Conservation (phyloP, 2,888 invertebrate genomes). For the Meiosimyza platycephala region DNA sequence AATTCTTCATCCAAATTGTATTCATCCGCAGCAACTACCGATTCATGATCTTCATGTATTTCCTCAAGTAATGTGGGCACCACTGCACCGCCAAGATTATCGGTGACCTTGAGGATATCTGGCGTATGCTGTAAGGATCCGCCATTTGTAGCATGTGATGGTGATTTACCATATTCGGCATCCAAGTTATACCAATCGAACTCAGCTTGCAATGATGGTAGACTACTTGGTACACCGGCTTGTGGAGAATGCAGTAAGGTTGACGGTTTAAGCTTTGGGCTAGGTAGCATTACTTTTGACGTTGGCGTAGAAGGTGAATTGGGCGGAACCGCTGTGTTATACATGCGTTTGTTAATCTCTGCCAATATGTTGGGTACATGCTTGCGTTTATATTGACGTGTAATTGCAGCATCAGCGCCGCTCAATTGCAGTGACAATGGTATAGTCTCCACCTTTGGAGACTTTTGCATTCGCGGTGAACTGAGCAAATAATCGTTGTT, state of each 20-base stretch:
- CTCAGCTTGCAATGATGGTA: constrained; percentile 65
- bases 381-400: constrained; percentile 56
- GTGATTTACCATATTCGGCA: constrained; percentile 62
- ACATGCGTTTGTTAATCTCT: constrained; percentile 64
- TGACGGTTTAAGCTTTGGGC: constrained; percentile 26
- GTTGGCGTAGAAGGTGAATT: constrained; percentile 51
- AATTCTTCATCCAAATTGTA: constrained; percentile 67
- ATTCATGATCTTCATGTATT: constrained; percentile 58
- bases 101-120: constrained; percentile 51
- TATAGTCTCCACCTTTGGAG: constrained; percentile 35
- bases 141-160: constrained; percentile 30
- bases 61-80: constrained; percentile 51
- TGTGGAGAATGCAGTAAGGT: constrained; percentile 37
- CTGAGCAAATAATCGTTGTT: constrained; percentile 38
- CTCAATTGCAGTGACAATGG: constrained; percentile 48
- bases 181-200: constrained; percentile 68
- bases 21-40: constrained; percentile 56
- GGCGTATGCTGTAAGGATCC: constrained; percentile 45
- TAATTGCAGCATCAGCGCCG: constrained; percentile 29
- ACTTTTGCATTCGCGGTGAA: constrained; percentile 20
- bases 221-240: constrained; percentile 38
- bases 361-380: constrained; percentile 63
- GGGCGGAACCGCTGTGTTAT: constrained; percentile 46
- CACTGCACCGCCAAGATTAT: constrained; percentile 44
- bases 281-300: constrained; percentile 33